Evolutionary conservation across 1,140 invertebrate species (phyloP), one percentile per base, ranked within the genome.

Genomic region (Cyclargus thomasi): DNA sequence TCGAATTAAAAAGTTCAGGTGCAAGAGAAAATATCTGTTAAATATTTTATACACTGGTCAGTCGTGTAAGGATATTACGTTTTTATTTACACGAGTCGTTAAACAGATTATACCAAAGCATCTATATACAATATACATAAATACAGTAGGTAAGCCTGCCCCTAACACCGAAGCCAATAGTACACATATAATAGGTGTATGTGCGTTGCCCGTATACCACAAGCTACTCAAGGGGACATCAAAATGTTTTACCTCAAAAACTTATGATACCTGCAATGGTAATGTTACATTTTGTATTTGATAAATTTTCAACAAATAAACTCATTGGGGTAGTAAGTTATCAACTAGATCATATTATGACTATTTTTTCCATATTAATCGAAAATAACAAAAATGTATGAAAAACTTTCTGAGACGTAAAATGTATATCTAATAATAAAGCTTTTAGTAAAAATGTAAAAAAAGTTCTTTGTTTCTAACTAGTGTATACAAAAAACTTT

Each of bases 1-100:
- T 82, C 85, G 53, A 35, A 29, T 57, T 23, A 55, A 65, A 59
- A 20, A 20, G 18, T 59, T 59, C 8, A 59, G 20, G 20, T 59
- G 55, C 20, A 53, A 55, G 53, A 68, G 20, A 59, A 59, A 59
- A 59, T 11, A 20, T 20, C 20, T 59, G 55, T 59, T 47, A 47
- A 47, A 47, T 47, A 47, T 47, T 14, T 11, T 47, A 47, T 47
- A 29, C 29, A 29, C 29, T 29, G 39, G 39, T 47, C 39, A 47
- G 39, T 47, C 10, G 39, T 47, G 29, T 29, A 29, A 29, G 29
- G 1, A 29, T 14, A 47, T 47, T 47, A n/a, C 14, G 36, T 39
- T 7, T 47, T 7, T 47, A 47, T 47, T 47, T 47, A 47, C 39
- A 47, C 14, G 10, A 47, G 39, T 47, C 39, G 39, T 47, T 47